phyloP scores from a whole-genome alignment of 2,888 invertebrate genomes.

The Elegia similella region DNA sequence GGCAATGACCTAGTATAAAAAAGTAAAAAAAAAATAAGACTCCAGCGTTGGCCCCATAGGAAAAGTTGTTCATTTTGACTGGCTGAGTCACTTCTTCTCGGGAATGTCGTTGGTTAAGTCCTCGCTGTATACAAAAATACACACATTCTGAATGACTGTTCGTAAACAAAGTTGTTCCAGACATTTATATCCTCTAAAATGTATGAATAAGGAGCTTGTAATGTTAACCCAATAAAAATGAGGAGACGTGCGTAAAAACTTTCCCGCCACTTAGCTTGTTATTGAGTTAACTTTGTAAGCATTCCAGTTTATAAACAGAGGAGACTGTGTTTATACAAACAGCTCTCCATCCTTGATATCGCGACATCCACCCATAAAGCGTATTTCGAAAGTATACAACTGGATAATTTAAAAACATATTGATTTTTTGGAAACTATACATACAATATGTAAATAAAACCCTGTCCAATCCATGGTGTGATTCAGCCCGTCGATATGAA shows the following conservation, averaged over 20 bases:
- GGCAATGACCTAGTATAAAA: too few relatives aligned
- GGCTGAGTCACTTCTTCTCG: too few relatives aligned
- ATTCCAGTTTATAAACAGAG: not conserved
- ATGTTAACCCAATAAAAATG: slow-evolving; percentile 3
- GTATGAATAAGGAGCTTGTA: slow-evolving; percentile 7
- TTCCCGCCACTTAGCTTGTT: slow-evolving; percentile 5
- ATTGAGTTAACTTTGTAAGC: not conserved
- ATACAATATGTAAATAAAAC: too few relatives aligned
- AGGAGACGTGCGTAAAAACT: slow-evolving; percentile 1
- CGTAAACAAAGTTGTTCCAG: slow-evolving; percentile 3
- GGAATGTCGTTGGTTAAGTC: too few relatives aligned
- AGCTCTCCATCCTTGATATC: not conserved
- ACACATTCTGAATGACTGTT: not conserved
- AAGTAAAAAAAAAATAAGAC: too few relatives aligned
- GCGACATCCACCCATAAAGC: slow-evolving; percentile 11
- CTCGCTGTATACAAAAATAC: not conserved
- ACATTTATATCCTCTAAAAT: not conserved
- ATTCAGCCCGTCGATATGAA: too few relatives aligned
- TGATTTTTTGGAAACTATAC: too few relatives aligned
- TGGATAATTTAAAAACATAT: too few relatives aligned
- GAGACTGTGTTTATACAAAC: slow-evolving; percentile 1
- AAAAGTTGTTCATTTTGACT: too few relatives aligned
- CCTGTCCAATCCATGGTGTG: too few relatives aligned
- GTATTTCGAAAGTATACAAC: not conserved
- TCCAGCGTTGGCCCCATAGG: too few relatives aligned